These are phyloP conservation scores for Eristalinus sepulchralis DNA, from an alignment of 2,888 invertebrate genomes.

Conservation along the genomic window DNA sequence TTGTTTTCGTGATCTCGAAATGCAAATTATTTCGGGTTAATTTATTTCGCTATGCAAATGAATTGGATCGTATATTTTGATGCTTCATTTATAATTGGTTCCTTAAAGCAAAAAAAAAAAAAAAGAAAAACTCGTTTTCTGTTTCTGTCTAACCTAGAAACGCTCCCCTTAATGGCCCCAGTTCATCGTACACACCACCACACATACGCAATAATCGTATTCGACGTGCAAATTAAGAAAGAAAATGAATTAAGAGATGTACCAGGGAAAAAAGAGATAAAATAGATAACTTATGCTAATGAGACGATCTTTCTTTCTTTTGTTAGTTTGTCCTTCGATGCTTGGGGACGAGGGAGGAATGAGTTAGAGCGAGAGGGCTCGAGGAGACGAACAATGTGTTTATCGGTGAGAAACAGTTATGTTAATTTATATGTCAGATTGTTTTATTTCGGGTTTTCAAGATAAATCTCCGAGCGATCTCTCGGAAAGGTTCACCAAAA, in stretches of 20 bases:
- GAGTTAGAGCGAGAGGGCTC: too few relatives aligned
- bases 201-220: background rate
- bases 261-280: background rate
- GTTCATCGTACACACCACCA: slow-evolving; percentile 1
- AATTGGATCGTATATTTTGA: slow-evolving; percentile 10
- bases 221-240: slow-evolving; percentile 38
- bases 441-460: slow-evolving; percentile 12
- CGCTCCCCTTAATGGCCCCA: slow-evolving; percentile 27
- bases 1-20: background rate
- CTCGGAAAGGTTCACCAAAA: background rate
- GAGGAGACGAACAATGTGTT: slow-evolving; percentile 22
- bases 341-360: background rate
- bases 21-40: slow-evolving; percentile 19
- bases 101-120: slow-evolving; percentile 8
- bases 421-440: slow-evolving; percentile 22
- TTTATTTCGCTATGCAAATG: slow-evolving; percentile 42
- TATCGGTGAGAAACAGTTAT: slow-evolving; percentile 40
- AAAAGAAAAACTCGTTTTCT: background rate
- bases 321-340: slow-evolving; percentile 39
- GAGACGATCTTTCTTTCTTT: slow-evolving; percentile 24
- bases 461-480: slow-evolving; percentile 11
- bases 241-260: background rate
- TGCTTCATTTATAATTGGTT: background rate
- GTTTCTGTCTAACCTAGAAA: slow-evolving; percentile 20
- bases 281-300: slow-evolving; percentile 50